Base-by-base conservation (phyloP, 2,113 vertebrate species). In the Bombycilla garrulus region DNA sequence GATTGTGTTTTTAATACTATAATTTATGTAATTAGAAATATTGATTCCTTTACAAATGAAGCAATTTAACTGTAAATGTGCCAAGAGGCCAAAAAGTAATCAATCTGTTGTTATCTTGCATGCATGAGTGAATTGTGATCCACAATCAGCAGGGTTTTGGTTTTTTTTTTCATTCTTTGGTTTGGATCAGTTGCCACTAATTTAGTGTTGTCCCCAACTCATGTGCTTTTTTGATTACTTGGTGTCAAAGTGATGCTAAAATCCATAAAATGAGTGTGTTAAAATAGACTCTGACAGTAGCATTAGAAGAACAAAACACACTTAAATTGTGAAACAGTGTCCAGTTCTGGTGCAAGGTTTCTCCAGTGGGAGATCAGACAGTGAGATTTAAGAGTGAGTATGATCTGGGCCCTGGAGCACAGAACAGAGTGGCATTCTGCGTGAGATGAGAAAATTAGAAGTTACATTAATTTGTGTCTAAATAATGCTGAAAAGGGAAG, bases 21-120 rank as follows among this genome's bases (percentile, higher is more conserved):
- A 69, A 79, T 51, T 94, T 81, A 70, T 47, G 25, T 93, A 54
- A 89, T 92, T 85, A 88, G 76, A 91, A 86, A 56, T 86, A 90
- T 79, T 16, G 57, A 80, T 86, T 93, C 40, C 5, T 6, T 79
- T 89, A 83, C 54, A 88, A 80, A 70, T 26, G 54, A 51, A 88
- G 72, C 78, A 78, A 26, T 91, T 92, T 88, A 82, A 91, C 92
- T 86, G 51, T 89, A 88, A 88, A 83, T 71, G 65, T 61, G 42
- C 80, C 72, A 50, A 18, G 76, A 88, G 61, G 64, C 58, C n/a
- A 70, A 78, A 84, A 96, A 90, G 29, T 36, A 96, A 94, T 94
- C 77, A 53, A 79, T 95, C 56, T 62, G 33, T 64, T 53, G 35
- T 84, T 86, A 71, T 48, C 79, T 92, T 92, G 45, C 71, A 76